Percentiles rank a stretch among this genome's conserved stretches.
Evolutionary conservation across 2,797 vertebrate species (phyloP).

Genomic region (Sebastes reedi): DNA sequence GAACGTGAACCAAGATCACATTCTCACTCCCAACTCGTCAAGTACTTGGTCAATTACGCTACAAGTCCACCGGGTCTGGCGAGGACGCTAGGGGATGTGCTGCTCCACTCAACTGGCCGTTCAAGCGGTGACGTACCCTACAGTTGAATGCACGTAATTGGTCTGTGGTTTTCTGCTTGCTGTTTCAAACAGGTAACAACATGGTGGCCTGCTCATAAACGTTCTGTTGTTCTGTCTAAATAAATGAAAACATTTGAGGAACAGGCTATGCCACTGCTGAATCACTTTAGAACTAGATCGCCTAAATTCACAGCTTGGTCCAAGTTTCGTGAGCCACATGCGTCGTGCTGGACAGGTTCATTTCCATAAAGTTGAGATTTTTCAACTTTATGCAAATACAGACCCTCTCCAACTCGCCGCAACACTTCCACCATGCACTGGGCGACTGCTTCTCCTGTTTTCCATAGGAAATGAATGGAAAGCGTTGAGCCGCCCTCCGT

Average conservation of each 20-base stretch:
- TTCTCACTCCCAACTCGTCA: not conserved
- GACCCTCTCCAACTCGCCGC: not conserved
- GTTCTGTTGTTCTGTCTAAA: no score
- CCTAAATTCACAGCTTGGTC: not conserved
- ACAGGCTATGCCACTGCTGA: not conserved
- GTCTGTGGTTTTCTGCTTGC: not conserved
- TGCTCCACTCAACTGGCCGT: no score
- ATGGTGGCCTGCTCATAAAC: not conserved
- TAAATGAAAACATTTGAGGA: not conserved
- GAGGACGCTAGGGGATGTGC: no score
- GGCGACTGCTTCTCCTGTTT: not conserved
- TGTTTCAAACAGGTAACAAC: not conserved
- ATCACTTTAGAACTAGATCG: not conserved
- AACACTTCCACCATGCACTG: not conserved
- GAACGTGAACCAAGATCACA: not conserved
- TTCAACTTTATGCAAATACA: not conserved
- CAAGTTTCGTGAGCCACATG: not conserved
- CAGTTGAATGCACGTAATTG: not conserved
- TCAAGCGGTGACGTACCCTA: no score
- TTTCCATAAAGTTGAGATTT: not conserved
- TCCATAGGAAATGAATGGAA: not conserved
- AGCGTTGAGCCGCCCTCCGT: not conserved
- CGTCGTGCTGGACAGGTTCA: not conserved
- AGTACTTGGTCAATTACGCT: not conserved
- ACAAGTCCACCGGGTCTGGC: no score